These are phyloP conservation scores for Phyto melanocephala DNA, from an alignment of 2,888 invertebrate genomes.

Conservation along the genomic window DNA sequence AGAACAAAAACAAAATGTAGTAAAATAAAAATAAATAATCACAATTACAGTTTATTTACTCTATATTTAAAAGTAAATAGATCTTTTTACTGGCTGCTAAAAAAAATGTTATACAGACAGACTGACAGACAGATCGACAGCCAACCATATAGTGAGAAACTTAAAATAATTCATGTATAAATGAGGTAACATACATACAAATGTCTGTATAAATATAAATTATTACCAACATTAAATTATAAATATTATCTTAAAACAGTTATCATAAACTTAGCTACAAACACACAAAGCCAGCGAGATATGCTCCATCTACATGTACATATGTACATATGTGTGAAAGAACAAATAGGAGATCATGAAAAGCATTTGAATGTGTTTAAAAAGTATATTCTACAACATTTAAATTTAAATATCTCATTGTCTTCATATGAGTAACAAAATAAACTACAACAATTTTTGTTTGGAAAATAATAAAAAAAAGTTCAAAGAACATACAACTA, in stretches of 20 bases:
- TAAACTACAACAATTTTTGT: not conserved
- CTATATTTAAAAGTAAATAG: not conserved
- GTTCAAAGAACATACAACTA: slow-evolving; percentile 35
- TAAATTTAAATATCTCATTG: not conserved
- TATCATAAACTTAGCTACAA: slow-evolving; percentile 22
- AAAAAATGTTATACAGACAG: not conserved
- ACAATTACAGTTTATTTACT: slow-evolving; percentile 34
- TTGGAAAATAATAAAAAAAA: not conserved
- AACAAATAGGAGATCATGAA: not conserved
- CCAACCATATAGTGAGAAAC: not conserved
- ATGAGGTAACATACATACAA: slow-evolving; percentile 46
- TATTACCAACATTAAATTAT: slow-evolving; percentile 50
- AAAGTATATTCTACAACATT: not conserved
- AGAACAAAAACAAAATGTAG: not conserved
- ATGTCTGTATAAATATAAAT: slow-evolving; percentile 40
- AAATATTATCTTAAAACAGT: slow-evolving; percentile 49
- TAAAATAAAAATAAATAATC: not conserved
- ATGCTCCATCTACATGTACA: too few species aligned
- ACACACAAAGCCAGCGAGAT: too few species aligned
- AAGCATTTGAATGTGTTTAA: slow-evolving; percentile 23
- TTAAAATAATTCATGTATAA: slow-evolving; percentile 28
- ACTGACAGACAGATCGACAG: not conserved
- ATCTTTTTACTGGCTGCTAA: not conserved
- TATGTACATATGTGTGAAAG: not conserved
- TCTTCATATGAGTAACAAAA: not conserved